Percentiles rank a stretch among this genome's conserved stretches.
Conservation (phyloP, 1,140 invertebrate genomes). For the Drosophila kepulauana region DNA sequence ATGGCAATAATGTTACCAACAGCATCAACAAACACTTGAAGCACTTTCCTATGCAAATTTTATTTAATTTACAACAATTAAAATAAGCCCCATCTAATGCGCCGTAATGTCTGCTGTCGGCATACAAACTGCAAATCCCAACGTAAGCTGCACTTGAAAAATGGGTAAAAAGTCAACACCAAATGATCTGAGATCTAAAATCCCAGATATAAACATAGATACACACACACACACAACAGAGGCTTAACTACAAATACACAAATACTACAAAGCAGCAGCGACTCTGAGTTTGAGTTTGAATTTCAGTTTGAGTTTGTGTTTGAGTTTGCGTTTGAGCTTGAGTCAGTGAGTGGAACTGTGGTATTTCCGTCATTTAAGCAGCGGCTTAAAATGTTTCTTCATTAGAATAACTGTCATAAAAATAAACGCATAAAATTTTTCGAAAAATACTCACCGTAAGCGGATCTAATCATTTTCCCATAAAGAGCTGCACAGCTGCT, state of each 20-base stretch:
- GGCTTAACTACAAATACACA: constrained; percentile 38
- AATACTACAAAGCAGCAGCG: constrained; percentile 14
- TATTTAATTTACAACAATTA: constrained; percentile 77
- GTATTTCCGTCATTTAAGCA: constrained; percentile 81
- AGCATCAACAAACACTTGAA: constrained; percentile 2
- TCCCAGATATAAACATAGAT: constrained; percentile 22
- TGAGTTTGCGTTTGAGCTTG: background rate
- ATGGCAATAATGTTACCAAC: background rate
- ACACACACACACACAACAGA: constrained; percentile 8
- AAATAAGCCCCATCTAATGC: constrained; percentile 72
- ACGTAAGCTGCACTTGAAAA: constrained; percentile 79
- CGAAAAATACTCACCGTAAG: constrained; percentile 59
- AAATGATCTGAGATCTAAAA: constrained; percentile 39
- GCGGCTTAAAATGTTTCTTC: constrained; percentile 80
- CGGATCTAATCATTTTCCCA: constrained; percentile 83
- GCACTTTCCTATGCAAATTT: constrained; percentile 54
- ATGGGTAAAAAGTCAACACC: constrained; percentile 74
- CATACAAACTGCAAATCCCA: constrained; percentile 46
- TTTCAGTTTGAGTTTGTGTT: background rate
- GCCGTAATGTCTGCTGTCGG: constrained; percentile 62
- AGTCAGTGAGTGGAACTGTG: constrained; percentile 38
- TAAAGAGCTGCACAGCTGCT: constrained; percentile 69
- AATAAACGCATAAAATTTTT: constrained; percentile 79
- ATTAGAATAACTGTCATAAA: constrained; percentile 83
- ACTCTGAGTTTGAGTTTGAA: constrained; percentile 1